Conservation (phyloP, 2,888 invertebrate species). For the Ochropleura plecta region DNA sequence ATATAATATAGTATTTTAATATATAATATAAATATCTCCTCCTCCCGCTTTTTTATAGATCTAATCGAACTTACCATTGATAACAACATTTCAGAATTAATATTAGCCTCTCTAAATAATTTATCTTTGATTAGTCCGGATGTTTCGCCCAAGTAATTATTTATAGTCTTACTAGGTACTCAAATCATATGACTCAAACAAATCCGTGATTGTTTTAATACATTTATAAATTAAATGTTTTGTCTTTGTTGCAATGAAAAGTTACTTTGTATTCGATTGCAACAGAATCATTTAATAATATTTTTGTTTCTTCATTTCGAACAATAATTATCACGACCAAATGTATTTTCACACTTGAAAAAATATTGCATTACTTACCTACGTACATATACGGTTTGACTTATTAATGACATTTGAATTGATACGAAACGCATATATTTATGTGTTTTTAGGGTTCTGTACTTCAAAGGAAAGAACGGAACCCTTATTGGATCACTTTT, state of each 20-base stretch:
- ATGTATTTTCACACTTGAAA: background rate
- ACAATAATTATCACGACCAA: conserved; percentile 15
- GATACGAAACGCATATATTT: background rate
- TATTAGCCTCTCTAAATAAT: conserved; percentile 14
- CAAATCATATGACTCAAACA: conserved; percentile 38
- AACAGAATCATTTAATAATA: conserved; percentile 12
- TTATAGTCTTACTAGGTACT: conserved; percentile 13
- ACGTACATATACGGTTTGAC: background rate
- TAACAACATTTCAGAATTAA: conserved; percentile 21
- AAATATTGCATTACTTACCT: background rate
- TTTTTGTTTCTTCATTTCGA: conserved; percentile 26
- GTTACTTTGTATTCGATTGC: conserved; percentile 24
- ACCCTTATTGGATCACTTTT: no score
- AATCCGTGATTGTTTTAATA: conserved; percentile 39
- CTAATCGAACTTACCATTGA: background rate
- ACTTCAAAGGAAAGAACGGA: no score
- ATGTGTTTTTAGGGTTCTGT: no score
- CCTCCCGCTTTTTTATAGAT: background rate
- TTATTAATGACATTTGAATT: background rate
- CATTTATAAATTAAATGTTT: conserved; percentile 12
- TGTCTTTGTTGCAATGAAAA: conserved; percentile 10
- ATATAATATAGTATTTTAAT: no score
- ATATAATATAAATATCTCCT: no score
- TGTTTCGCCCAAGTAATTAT: conserved; percentile 43
- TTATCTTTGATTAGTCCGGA: conserved; percentile 43